A percentile compares a stretch with the other conserved stretches of the same genome.
These are phyloP conservation scores for Lycophotia porphyrea DNA, from an alignment of 2,888 invertebrate species.

Conservation along the genomic window DNA sequence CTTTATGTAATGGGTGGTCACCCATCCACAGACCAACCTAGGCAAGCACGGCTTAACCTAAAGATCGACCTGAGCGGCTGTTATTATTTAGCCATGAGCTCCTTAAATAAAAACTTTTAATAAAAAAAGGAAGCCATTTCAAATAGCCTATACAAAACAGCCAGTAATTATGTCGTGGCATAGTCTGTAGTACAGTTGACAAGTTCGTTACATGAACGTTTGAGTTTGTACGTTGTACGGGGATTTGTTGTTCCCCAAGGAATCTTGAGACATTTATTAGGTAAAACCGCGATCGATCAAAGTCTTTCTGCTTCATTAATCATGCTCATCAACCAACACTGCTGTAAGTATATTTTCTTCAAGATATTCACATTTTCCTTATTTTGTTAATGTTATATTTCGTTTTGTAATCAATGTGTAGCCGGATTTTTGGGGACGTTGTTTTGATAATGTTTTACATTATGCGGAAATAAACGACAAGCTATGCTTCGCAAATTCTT, in stretches of 20 bases:
- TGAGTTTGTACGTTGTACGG: conserved; percentile 71
- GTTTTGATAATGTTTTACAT: conserved; percentile 2
- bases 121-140: conserved; percentile 19
- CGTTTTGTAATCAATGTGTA: conserved; percentile 51
- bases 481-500: background rate
- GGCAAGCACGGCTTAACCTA: no score
- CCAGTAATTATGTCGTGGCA: conserved; percentile 28
- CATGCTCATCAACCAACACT: conserved; percentile 85
- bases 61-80: no score
- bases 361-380: conserved; percentile 82
- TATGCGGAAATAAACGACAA: background rate
- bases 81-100: no score
- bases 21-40: no score
- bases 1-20: no score
- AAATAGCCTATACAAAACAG: background rate
- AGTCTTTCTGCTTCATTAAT: conserved; percentile 88
- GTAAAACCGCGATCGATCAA: conserved; percentile 88
- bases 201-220: conserved; percentile 76
- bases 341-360: conserved; percentile 78
- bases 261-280: conserved; percentile 84
- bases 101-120: no score
- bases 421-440: conserved; percentile 21
- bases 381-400: conserved; percentile 76
- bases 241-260: conserved; percentile 75
- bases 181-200: conserved; percentile 66